Evolutionary conservation across 2,797 vertebrate genomes (phyloP).

Genomic region (Enteromius paludinosus): DNA sequence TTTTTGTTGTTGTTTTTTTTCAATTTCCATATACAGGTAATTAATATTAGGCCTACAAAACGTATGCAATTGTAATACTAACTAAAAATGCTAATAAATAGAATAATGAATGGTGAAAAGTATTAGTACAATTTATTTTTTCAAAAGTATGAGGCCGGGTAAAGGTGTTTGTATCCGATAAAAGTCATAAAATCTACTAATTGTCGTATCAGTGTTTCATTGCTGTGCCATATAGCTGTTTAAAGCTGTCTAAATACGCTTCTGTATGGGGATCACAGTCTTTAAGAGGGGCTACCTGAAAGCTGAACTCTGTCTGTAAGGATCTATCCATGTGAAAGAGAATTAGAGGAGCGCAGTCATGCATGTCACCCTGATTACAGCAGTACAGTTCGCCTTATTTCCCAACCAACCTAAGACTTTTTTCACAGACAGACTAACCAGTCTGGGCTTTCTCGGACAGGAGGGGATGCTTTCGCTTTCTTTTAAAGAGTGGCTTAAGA

Average conservation of each 20-base stretch:
- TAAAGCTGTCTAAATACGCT: constrained; percentile 18
- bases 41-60: not conserved
- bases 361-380: constrained; percentile 62
- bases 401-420: constrained; percentile 45
- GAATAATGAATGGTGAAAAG: not conserved
- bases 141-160: not conserved
- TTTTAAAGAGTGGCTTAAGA: constrained; percentile 16
- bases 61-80: not conserved
- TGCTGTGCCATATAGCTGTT: constrained; percentile 17
- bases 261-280: constrained; percentile 10
- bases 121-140: too few relatives aligned
- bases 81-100: not conserved
- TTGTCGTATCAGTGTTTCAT: constrained; percentile 43
- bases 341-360: constrained; percentile 59
- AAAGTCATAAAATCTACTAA: constrained; percentile 30
- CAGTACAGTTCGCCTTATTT: constrained; percentile 54
- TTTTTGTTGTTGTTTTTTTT: not conserved
- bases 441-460: constrained; percentile 27
- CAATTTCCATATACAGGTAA: not conserved
- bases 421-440: constrained; percentile 27
- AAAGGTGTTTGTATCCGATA: not conserved
- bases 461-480: constrained; percentile 35
- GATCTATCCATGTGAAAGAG: constrained; percentile 55
- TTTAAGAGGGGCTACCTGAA: constrained; percentile 53
- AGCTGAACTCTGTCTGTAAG: constrained; percentile 47